These are phyloP conservation scores for Phortica variegata DNA, from an alignment of 1,140 invertebrate genomes.

Conservation along the genomic window DNA sequence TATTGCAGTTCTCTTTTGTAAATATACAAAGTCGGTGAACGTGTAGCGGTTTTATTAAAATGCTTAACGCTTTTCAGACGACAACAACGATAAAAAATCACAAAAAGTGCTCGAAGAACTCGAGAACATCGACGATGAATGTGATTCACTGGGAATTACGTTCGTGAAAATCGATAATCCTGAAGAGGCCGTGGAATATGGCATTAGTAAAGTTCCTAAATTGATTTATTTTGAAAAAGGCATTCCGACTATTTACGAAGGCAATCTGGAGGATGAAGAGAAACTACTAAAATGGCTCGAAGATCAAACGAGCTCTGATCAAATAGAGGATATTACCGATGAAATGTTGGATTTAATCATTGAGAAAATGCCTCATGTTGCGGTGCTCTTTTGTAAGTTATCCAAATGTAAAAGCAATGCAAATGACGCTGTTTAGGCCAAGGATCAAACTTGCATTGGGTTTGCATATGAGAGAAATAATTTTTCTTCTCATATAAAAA, in stretches of 20 bases:
- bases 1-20: conserved; percentile 90
- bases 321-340: conserved; percentile 92
- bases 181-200: conserved; percentile 87
- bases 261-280: conserved; percentile 88
- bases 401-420: too few species aligned
- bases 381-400: conserved; percentile 85
- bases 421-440: too few species aligned
- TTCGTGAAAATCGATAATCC: conserved; percentile 93
- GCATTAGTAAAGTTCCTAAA: conserved; percentile 82
- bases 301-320: conserved; percentile 81
- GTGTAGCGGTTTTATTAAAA: conserved; percentile 23
- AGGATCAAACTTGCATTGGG: too few species aligned
- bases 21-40: conserved; percentile 40
- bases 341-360: conserved; percentile 93
- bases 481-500: too few species aligned
- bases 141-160: conserved; percentile 80
- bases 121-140: conserved; percentile 94
- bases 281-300: conserved; percentile 86
- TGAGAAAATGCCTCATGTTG: conserved; percentile 82
- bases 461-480: too few species aligned
- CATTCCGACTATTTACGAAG: conserved; percentile 84
- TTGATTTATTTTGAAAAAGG: conserved; percentile 90
- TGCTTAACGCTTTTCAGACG: conserved; percentile 65
- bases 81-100: conserved; percentile 87
- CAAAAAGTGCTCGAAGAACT: conserved; percentile 83